Evolutionary conservation across 2,797 vertebrate genomes (phyloP).

Genomic region (Sebastes jordani): DNA sequence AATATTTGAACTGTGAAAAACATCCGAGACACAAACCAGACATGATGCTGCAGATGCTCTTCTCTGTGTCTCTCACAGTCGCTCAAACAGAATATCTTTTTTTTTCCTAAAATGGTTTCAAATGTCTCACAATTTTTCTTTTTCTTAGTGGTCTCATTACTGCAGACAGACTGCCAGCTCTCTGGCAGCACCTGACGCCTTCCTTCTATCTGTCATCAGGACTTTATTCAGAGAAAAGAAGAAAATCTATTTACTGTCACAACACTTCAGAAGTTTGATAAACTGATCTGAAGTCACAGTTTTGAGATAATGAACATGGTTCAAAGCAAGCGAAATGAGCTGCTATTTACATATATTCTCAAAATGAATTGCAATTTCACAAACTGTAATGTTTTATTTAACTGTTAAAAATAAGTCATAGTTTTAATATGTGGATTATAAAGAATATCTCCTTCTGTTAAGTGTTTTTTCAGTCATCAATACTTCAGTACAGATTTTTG

Average conservation of each 20-base stretch:
- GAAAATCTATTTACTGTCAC: neutral
- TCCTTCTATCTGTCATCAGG: neutral
- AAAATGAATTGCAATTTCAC: neutral
- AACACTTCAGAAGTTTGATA: neutral
- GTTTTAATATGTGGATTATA: neutral
- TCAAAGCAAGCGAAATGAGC: neutral
- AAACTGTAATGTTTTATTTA: neutral
- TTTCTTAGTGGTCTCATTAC: neutral
- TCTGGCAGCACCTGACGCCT: neutral
- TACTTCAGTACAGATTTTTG: neutral
- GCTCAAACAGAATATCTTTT: neutral
- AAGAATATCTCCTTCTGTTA: neutral
- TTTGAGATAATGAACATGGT: neutral
- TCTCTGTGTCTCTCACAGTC: neutral
- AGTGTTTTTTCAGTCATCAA: neutral
- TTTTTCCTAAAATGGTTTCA: neutral
- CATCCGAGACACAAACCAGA: neutral
- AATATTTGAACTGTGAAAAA: constrained; percentile 2
- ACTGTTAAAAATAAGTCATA: neutral
- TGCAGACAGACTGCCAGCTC: neutral
- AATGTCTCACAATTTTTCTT: neutral
- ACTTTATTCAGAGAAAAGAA: neutral
- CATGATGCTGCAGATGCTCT: neutral
- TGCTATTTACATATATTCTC: neutral
- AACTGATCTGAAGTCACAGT: neutral